Percentiles rank a stretch among this genome's conserved stretches.
These are phyloP conservation scores for Amazona guildingii DNA, from an alignment of 2,113 vertebrate genomes.

Conservation along the genomic window DNA sequence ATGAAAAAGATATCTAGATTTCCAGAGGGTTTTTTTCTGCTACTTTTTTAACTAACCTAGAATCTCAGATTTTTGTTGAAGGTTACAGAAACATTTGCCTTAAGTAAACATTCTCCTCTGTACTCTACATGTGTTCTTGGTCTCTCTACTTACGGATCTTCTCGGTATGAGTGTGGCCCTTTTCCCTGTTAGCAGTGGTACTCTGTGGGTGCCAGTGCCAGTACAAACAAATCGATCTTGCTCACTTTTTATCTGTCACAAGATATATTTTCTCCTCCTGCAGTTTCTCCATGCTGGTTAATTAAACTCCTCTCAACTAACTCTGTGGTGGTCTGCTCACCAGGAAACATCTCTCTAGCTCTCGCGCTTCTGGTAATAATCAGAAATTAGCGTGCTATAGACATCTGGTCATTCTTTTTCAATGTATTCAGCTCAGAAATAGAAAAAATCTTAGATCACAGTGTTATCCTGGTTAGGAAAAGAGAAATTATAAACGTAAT, in stretches of 20 bases:
- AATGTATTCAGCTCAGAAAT: not conserved
- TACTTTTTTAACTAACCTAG: not conserved
- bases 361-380: not conserved
- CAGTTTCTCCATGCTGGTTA: not conserved
- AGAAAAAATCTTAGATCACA: not conserved
- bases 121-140: not conserved
- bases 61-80: not conserved
- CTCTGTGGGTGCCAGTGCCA: not conserved
- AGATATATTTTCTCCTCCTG: not conserved
- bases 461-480: not conserved
- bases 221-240: constrained; percentile 10
- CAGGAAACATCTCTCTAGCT: not conserved
- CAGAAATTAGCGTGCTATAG: not conserved
- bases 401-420: not conserved
- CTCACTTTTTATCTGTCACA: not conserved
- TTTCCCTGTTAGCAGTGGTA: not conserved
- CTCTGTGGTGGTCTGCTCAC: not conserved
- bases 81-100: not conserved
- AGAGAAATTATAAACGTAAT: not conserved
- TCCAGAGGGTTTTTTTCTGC: not conserved
- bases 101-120: not conserved
- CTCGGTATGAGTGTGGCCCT: not conserved
- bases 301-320: not conserved
- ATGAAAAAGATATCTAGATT: not conserved
- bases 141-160: not conserved